Evolutionary conservation across 2,888 invertebrate species (phyloP), one percentile per base, ranked within the genome.

Genomic region (Sinodicranocentrus sp.): DNA sequence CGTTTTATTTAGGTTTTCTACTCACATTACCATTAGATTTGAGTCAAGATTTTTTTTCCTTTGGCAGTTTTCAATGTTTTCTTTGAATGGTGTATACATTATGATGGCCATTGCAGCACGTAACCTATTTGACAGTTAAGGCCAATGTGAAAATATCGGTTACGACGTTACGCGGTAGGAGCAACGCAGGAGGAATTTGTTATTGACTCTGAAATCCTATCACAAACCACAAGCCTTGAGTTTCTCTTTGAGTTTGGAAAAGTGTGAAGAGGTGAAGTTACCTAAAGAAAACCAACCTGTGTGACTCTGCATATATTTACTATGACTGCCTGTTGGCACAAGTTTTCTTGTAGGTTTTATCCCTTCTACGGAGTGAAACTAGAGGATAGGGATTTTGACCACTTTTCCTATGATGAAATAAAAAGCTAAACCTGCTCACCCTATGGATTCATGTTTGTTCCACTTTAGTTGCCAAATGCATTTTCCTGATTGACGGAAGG

Each of bases 401-500:
- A 48, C 48, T 48, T 15, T 57, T 67, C 19, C 17, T 65, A 39
- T 39, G 26, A 76, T 44, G 67, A 76, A 76, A 67, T 67, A 54
- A 57, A 54, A 65, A 57, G 23, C 33, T 21, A 17, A n/a, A 3
- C n/a, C 19, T 43, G 17, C n/a, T 61, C 39, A 28, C 33, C 59
- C 65, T 65, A 61, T 65, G 17, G 65, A 17, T 71, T 43, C 57
- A 26, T 52, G 33, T 65, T 68, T 65, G 19, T 23, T 67, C 82
- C 48, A 61, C 68, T 73, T 59, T 72, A 65, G 26, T 65, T 83
- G 70, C 76, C 83, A 83, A 77, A 71, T 83, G 83, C 83, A 77
- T 71, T 83, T 83, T 71, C 33, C 71, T 77, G 83, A 83, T 83
- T 76, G 83, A 83, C 83, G 77, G 76, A 83, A 83, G 83, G 83